A percentile compares a stretch with the other conserved stretches of the same genome.
Conservation (phyloP, 2,888 invertebrate genomes). For the Coleophora deauratella region DNA sequence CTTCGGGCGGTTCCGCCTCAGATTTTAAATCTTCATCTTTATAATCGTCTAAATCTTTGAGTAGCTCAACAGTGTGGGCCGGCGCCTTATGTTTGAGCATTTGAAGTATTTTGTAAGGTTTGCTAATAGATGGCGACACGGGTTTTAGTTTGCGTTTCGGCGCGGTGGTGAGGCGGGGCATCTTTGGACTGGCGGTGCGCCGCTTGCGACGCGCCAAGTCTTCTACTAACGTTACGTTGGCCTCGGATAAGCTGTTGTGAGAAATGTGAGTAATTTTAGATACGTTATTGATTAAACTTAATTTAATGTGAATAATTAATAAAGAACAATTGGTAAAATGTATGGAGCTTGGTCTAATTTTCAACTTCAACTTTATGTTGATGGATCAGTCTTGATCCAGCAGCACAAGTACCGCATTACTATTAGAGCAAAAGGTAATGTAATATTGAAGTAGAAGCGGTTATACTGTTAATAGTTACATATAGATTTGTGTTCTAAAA, state of each 20-base stretch:
- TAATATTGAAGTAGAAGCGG: too few species aligned
- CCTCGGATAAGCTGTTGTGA: slow-evolving; percentile 39
- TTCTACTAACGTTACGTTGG: slow-evolving; percentile 43
- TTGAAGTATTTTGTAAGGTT: slow-evolving; percentile 50
- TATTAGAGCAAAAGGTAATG: too few species aligned
- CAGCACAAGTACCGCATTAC: too few species aligned
- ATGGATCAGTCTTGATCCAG: too few species aligned
- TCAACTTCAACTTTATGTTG: too few species aligned
- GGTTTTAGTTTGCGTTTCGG: slow-evolving; percentile 51
- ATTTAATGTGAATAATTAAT: too few species aligned
- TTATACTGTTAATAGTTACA: too few species aligned
- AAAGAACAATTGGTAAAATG: too few species aligned
- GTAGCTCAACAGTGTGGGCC: slow-evolving; percentile 23
- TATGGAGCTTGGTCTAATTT: too few species aligned
- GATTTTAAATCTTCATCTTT: slow-evolving; percentile 30
- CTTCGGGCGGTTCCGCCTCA: slow-evolving; percentile 52
- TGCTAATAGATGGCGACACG: slow-evolving; percentile 30
- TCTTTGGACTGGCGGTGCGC: slow-evolving; percentile 36
- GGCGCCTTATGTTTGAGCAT: slow-evolving; percentile 50
- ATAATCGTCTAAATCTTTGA: slow-evolving; percentile 13
- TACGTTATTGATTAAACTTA: too few species aligned
- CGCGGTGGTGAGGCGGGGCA: slow-evolving; percentile 36
- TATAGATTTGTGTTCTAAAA: too few species aligned
- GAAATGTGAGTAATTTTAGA: not conserved
- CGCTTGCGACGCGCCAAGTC: slow-evolving; percentile 44